Conservation (phyloP, 30 jellyfish, hydroid and myxozoan genomes). For the Cassiopea xamachana region DNA sequence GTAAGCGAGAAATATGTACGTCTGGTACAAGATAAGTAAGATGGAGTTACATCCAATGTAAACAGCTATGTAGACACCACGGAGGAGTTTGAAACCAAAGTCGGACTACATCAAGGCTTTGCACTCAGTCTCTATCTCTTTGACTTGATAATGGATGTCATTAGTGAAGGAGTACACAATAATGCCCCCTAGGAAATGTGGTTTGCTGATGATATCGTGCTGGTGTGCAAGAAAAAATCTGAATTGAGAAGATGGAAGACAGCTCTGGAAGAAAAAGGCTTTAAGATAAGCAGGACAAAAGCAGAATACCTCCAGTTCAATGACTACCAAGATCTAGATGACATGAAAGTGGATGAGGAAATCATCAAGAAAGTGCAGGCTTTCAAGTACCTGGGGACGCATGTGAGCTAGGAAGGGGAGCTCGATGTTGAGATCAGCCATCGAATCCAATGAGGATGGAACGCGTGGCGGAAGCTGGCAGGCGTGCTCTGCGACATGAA, state of each 20-base stretch:
- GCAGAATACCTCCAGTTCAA: slow-evolving; percentile 1
- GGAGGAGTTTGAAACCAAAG: neutral
- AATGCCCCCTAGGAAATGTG: neutral
- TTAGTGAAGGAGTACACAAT: neutral
- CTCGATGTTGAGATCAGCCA: slow-evolving; percentile 18
- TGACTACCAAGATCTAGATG: neutral
- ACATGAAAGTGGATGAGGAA: slow-evolving; percentile 7
- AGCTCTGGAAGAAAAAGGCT: no score
- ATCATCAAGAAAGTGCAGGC: slow-evolving; percentile 1
- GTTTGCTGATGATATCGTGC: slow-evolving; percentile 14
- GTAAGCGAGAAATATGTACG: no score
- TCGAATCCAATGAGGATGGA: neutral
- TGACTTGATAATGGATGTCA: neutral
- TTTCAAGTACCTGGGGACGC: slow-evolving; percentile 20
- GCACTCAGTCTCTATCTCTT: slow-evolving; percentile 12
- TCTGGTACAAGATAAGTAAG: no score
- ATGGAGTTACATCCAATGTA: no score
- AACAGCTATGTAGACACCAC: no score
- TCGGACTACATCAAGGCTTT: slow-evolving; percentile 8
- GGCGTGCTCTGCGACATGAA: neutral
- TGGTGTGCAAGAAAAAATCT: neutral
- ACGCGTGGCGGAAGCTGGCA: neutral
- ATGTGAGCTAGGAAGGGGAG: slow-evolving; percentile 18
- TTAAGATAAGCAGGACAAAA: neutral
- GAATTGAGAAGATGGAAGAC: neutral